A percentile compares a stretch with the other conserved stretches of the same genome.
Conservation (phyloP, 2,113 vertebrate species). For the Thinocorus orbignyianus region DNA sequence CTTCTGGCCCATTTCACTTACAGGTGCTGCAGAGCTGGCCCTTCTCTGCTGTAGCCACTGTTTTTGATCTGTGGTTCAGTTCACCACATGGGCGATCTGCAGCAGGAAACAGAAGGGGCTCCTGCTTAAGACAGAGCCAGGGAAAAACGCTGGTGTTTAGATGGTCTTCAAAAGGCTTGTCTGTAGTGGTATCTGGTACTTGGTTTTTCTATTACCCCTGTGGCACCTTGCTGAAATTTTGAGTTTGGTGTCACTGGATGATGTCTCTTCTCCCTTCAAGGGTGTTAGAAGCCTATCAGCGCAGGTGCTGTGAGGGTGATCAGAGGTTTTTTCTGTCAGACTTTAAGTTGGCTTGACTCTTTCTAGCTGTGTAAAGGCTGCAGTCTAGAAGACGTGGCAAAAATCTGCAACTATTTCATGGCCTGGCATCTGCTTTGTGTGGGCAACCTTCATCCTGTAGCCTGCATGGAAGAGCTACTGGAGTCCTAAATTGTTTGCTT, state of each 20-base stretch:
- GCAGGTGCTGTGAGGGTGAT: not conserved
- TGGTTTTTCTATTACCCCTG: not conserved
- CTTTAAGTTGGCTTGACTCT: not conserved
- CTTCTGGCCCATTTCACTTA: not conserved
- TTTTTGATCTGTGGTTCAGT: not conserved
- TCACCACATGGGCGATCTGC: not conserved
- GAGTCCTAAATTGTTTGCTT: not conserved
- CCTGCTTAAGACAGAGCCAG: not conserved
- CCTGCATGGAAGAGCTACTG: not conserved
- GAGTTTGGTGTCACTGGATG: not conserved
- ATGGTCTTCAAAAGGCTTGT: not conserved
- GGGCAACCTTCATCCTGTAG: not conserved
- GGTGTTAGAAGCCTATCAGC: not conserved
- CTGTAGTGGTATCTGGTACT: not conserved
- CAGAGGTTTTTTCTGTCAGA: not conserved
- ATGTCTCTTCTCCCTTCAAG: not conserved
- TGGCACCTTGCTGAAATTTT: not conserved
- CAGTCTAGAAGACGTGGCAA: not conserved
- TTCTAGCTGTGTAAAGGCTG: not conserved
- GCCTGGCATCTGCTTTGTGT: not conserved
- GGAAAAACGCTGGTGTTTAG: not conserved
- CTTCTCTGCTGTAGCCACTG: not conserved
- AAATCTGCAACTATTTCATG: not conserved
- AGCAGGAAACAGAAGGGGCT: not conserved
- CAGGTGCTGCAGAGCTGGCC: not conserved